Conservation (phyloP, 2,888 invertebrate species). For the Plebejus melissa region DNA sequence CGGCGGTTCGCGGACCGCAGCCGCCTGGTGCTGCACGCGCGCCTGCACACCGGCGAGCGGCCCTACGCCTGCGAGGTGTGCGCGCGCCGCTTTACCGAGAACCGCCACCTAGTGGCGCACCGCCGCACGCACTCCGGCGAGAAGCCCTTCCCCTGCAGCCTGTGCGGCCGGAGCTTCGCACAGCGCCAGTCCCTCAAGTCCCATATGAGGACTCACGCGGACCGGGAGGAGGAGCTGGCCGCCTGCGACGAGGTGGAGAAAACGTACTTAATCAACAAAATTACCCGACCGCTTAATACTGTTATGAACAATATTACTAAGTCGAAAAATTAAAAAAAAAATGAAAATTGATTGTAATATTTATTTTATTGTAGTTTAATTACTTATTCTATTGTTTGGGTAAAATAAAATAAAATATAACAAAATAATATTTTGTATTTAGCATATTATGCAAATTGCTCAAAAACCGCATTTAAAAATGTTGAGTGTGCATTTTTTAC, state of each 20-base stretch:
- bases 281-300: too few relatives aligned
- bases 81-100: background rate
- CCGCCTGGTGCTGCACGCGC: background rate
- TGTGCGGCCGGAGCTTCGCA: conserved; percentile 32
- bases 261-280: too few relatives aligned
- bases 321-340: too few relatives aligned
- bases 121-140: background rate
- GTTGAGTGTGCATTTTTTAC: too few relatives aligned
- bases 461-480: too few relatives aligned
- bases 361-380: too few relatives aligned
- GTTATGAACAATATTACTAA: too few relatives aligned
- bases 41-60: conserved; percentile 1
- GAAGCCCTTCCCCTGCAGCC: background rate
- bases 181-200: conserved; percentile 40
- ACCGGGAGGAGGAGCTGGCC: background rate
- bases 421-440: too few relatives aligned
- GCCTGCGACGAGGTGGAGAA: background rate
- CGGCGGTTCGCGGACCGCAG: background rate
- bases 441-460: too few relatives aligned
- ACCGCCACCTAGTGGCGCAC: background rate
- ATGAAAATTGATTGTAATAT: too few relatives aligned
- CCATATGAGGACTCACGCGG: background rate
- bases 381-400: too few relatives aligned
- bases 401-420: too few relatives aligned
- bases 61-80: background rate